Conservation (phyloP, 2,113 vertebrate genomes). For the Aleadryas rufinucha region DNA sequence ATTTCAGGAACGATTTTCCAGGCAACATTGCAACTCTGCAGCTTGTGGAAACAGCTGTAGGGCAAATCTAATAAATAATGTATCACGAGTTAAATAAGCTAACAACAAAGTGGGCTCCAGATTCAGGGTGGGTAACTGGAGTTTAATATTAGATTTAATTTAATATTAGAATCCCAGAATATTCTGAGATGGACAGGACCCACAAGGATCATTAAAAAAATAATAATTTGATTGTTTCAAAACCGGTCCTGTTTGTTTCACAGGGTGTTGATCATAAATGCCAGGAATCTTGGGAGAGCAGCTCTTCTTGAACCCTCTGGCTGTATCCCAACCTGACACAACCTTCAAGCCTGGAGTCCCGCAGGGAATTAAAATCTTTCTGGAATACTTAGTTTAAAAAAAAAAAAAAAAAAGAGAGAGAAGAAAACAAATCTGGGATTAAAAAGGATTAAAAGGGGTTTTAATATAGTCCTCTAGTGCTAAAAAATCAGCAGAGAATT, state of each 20-base stretch:
- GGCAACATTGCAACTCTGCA: background rate
- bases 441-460: background rate
- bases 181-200: background rate
- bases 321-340: background rate
- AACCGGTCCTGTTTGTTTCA: background rate
- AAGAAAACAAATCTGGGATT: background rate
- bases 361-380: background rate
- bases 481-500: background rate
- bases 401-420: rapidly evolving
- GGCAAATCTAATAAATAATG: background rate
- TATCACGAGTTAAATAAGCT: background rate
- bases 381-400: background rate
- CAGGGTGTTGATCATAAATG: background rate
- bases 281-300: background rate
- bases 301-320: background rate
- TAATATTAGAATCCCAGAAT: background rate
- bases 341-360: background rate
- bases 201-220: background rate
- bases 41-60: constrained; percentile 10
- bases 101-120: background rate
- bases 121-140: background rate
- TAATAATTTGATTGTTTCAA: background rate
- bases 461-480: background rate
- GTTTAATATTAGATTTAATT: background rate
- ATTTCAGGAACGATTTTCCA: background rate